A percentile compares a stretch with the other conserved stretches of the same genome.
phyloP scores from a whole-genome alignment of 2,797 vertebrate genomes.

The Fistularia tabacaria region DNA sequence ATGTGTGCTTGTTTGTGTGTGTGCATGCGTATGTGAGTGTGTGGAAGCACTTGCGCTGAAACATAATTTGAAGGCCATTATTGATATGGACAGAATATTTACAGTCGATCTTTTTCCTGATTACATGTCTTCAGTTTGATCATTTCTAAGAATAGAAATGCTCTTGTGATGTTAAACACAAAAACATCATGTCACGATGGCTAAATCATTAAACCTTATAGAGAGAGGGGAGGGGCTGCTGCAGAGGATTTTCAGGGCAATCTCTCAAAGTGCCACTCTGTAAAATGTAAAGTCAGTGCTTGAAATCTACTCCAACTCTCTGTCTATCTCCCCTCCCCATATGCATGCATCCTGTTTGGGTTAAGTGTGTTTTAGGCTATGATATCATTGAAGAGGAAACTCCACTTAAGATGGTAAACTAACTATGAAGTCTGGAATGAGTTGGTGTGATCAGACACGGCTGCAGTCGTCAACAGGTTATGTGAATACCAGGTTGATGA shows the following conservation, averaged over 20 bases:
- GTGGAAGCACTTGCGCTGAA: background rate
- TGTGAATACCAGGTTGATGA: no score
- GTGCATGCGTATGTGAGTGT: slow-evolving; percentile 4
- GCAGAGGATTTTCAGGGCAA: slow-evolving; percentile 58
- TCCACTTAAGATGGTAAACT: no score
- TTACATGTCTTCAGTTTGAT: slow-evolving; percentile 44
- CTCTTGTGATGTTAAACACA: slow-evolving; percentile 36
- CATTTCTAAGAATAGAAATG: slow-evolving; percentile 44
- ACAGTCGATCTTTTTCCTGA: slow-evolving; percentile 27
- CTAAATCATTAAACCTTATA: slow-evolving; percentile 43
- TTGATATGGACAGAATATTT: background rate
- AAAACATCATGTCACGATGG: slow-evolving; percentile 44
- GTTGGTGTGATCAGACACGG: no score
- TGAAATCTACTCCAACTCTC: slow-evolving; percentile 39
- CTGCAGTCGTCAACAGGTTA: no score
- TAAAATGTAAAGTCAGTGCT: slow-evolving; percentile 64
- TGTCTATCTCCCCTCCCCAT: slow-evolving; percentile 6
- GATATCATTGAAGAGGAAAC: no score
- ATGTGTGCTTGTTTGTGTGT: slow-evolving; percentile 11
- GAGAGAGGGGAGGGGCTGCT: slow-evolving; percentile 22
- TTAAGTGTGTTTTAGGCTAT: no score
- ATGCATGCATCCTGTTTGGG: background rate
- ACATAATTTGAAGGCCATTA: background rate
- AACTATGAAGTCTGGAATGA: no score
- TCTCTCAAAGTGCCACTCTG: slow-evolving; percentile 63